Evolutionary conservation across 2,797 vertebrate species (phyloP), one percentile per base, ranked within the genome.

Genomic region (Onychomys arenicola): DNA sequence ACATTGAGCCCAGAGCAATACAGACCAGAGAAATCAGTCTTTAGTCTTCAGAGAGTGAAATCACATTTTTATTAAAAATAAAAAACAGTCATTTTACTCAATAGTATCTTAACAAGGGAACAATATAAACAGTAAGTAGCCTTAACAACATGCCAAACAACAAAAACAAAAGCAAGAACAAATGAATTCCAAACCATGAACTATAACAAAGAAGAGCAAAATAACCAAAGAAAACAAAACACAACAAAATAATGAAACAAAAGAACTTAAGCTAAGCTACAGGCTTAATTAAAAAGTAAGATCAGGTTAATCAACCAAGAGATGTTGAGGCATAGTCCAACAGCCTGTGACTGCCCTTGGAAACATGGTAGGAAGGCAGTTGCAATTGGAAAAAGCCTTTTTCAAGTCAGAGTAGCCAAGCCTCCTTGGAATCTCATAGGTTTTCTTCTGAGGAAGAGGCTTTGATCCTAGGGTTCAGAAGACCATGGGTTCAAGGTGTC

Each of bases 21-120:
- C 21, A 23, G 21, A 73, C 8, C n/a, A 73, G 23, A 11, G 0
- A 40, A 40, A 23, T 5, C 23, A 0, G 9, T 73, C 21, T 19
- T 40, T 40, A 40, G 19, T 73, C 2, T 11, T 4, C 11, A 40
- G 37, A 40, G 9, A 23, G 23, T 4, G 21, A 25, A 73, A 73
- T 40, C 19, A 40, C 4, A 52, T 40, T 73, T 73, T 40, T 40
- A 40, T 12, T 40, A 23, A 40, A 40, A 73, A 71, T 9, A 21
- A 73, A 49, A 49, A 2, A 49, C 19, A 23, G 10, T 73, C 9
- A 73, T 23, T 81, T 81, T 81, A 59, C 52, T 59, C 12, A 27
- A 81, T 27, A 57, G 34, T 5, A 13, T 1, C 6, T 77, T 25
- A 57, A 27, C n/a, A 25, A 11, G 0, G 13, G 0, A 0, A 59